These are phyloP conservation scores for Thymelicus sylvestris DNA, from an alignment of 2,888 invertebrate species.

Conservation along the genomic window DNA sequence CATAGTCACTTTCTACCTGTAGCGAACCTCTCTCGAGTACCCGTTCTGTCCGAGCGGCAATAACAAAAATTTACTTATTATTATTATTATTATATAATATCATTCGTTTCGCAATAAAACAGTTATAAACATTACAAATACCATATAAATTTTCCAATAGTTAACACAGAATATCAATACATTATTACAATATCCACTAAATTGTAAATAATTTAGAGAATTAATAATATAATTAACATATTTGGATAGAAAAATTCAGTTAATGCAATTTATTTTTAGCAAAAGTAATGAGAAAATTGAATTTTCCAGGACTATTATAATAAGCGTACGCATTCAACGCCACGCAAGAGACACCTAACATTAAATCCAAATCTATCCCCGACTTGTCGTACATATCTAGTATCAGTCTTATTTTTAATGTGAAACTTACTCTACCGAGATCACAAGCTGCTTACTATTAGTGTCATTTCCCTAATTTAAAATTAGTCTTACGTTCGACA, in stretches of 20 bases:
- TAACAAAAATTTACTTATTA: conserved; percentile 55
- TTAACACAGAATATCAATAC: conserved; percentile 64
- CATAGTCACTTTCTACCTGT: conserved; percentile 65
- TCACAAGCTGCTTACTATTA: conserved; percentile 44
- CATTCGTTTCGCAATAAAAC: conserved; percentile 54
- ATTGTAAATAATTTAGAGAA: conserved; percentile 53
- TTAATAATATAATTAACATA: conserved; percentile 42
- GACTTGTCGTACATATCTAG: conserved; percentile 47
- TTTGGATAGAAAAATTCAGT: conserved; percentile 20
- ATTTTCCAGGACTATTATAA: conserved; percentile 1
- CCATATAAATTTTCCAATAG: conserved; percentile 71
- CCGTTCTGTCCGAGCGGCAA: conserved; percentile 79
- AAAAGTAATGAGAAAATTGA: conserved; percentile 20
- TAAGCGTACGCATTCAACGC: background rate
- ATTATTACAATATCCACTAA: conserved; percentile 50
- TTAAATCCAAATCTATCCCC: conserved; percentile 1
- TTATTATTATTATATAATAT: conserved; percentile 46
- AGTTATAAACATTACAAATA: conserved; percentile 67
- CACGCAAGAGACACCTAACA: background rate
- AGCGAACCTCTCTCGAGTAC: conserved; percentile 76
- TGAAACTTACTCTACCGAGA: conserved; percentile 55
- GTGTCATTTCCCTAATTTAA: conserved; percentile 28
- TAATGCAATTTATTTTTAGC: conserved; percentile 22
- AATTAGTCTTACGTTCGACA: conserved; percentile 31
- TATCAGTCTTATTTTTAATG: conserved; percentile 62